Evolutionary conservation across 2,888 invertebrate species (phyloP), one percentile per base, ranked within the genome.

Genomic region (Dicycla oo): DNA sequence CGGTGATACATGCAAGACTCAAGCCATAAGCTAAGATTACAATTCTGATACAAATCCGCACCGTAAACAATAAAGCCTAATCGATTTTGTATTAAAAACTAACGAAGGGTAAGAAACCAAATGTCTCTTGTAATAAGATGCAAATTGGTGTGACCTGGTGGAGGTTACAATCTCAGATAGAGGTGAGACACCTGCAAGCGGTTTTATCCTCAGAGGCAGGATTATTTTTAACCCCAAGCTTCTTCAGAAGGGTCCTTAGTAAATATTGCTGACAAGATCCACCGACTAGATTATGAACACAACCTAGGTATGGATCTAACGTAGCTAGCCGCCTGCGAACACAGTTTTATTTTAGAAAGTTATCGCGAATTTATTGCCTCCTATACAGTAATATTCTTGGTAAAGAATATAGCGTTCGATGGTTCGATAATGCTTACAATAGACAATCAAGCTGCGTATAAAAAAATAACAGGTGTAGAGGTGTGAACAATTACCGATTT

Each of bases 181-280:
- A 86, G 82, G 85, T 88, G 87, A 91, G 91, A 88, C 91, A 93
- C 93, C 92, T 92, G 89, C 86, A 89, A 88, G 89, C 90, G 86
- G 84, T 86, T 85, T 92, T 92, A 91, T 91, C 91, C 89, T 78
- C 70, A 87, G 89, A 89, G 88, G 66, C 77, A 81, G 86, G 87
- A 89, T 91, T 94, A 93, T 93, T 92, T 93, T 93, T 92, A 93
- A 92, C 89, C 89, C 88, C 83, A 78, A 84, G 86, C 84, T 87
- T 78, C 87, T 87, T 84, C 87, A 87, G 87, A 86, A 84, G 82
- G 74, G 71, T 88, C 86, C 88, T 89, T 85, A 87, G 87, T 88
- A 87, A 90, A 89, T 86, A 88, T 82, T 87, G 88, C 86, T 88
- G 88, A 89, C 86, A 78, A 89, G 87, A 91, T 90, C 85, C 79